phyloP scores from a whole-genome alignment of 1,140 invertebrate genomes.

The Sycophila sp. region DNA sequence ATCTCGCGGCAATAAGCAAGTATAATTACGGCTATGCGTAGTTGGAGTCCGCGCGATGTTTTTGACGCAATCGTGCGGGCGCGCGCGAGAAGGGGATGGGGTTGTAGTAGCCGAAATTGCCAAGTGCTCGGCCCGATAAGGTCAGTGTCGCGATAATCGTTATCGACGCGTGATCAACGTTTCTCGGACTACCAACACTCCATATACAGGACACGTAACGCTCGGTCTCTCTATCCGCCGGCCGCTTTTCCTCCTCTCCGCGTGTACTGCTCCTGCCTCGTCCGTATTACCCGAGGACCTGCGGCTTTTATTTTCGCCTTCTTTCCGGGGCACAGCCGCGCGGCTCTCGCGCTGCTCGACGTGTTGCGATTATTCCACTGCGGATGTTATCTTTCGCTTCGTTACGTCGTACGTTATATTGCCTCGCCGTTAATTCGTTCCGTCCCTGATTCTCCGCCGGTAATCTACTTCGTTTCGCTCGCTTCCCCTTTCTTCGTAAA shows the following conservation, averaged over 20 bases:
- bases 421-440: too few relatives aligned
- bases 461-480: too few relatives aligned
- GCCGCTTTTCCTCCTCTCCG: constrained; percentile 20
- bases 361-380: too few relatives aligned
- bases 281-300: too few relatives aligned
- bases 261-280: too few relatives aligned
- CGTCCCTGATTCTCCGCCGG: too few relatives aligned
- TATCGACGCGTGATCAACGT: constrained; percentile 41
- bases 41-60: constrained; percentile 23
- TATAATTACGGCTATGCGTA: constrained; percentile 32
- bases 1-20: constrained; percentile 38
- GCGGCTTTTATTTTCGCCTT: too few relatives aligned
- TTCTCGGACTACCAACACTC: constrained; percentile 38
- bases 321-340: too few relatives aligned
- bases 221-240: neutral
- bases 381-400: too few relatives aligned
- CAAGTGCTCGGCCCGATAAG: constrained; percentile 35
- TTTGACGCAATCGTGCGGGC: constrained; percentile 23
- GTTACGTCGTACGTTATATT: too few relatives aligned
- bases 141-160: constrained; percentile 43
- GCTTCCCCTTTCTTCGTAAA: too few relatives aligned
- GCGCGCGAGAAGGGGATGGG: neutral
- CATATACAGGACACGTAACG: constrained; percentile 13
- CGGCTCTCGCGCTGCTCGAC: too few relatives aligned
- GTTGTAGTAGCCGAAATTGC: constrained; percentile 6